A percentile compares a stretch with the other conserved stretches of the same genome.
Evolutionary conservation across 2,888 invertebrate genomes (phyloP).

Genomic region (Cryptocephalus primarius): DNA sequence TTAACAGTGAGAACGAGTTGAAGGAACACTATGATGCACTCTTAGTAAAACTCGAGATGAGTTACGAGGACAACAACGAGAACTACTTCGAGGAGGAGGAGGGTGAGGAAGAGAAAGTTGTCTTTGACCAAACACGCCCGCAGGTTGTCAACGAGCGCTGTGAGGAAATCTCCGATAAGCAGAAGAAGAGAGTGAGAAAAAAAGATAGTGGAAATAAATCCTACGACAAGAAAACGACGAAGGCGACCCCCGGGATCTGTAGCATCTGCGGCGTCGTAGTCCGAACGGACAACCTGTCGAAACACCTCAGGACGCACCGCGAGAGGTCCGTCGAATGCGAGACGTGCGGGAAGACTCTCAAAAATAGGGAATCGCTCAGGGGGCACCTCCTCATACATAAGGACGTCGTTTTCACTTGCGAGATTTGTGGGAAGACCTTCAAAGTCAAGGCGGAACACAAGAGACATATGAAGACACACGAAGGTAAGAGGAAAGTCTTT

Average conservation of each 20-base stretch:
- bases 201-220: slow-evolving; percentile 1
- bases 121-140: neutral
- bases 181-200: neutral
- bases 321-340: slow-evolving; percentile 23
- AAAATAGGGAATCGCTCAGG: slow-evolving; percentile 27
- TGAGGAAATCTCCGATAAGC: neutral
- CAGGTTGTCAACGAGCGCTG: neutral
- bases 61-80: neutral
- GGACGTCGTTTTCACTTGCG: slow-evolving; percentile 22
- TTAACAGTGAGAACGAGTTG: slow-evolving; percentile 20
- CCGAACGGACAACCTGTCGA: slow-evolving; percentile 22
- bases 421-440: slow-evolving; percentile 25
- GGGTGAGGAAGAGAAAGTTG: slow-evolving; percentile 3
- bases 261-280: slow-evolving; percentile 27
- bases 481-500: slow-evolving; percentile 12
- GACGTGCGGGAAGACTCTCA: slow-evolving; percentile 23
- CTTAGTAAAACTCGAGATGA: slow-evolving; percentile 8
- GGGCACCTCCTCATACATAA: slow-evolving; percentile 23
- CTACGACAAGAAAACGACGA: slow-evolving; percentile 19
- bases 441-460: slow-evolving; percentile 24
- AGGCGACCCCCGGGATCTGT: slow-evolving; percentile 23
- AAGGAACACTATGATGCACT: slow-evolving; percentile 12
- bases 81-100: too few relatives aligned
- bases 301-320: slow-evolving; percentile 24
- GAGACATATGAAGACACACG: slow-evolving; percentile 23